Percentiles rank a stretch among this genome's conserved stretches.
Evolutionary conservation across 2,888 invertebrate genomes (phyloP).

Genomic region (Xanthorhoe designata): DNA sequence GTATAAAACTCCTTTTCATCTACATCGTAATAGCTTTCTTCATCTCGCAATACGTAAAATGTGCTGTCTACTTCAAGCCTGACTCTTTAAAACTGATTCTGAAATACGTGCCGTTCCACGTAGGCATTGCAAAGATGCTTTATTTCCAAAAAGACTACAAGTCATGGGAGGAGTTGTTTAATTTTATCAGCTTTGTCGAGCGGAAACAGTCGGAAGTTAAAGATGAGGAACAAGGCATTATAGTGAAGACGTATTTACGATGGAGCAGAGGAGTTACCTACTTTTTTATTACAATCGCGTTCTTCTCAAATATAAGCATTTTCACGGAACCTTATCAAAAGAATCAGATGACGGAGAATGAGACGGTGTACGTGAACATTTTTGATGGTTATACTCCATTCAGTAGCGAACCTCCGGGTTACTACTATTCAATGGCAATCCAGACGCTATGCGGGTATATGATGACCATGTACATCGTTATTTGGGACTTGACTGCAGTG

Average conservation of each 20-base stretch:
- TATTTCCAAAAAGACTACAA: slow-evolving; percentile 57
- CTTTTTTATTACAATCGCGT: slow-evolving; percentile 61
- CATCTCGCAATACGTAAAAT: slow-evolving; percentile 64
- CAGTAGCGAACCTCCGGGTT: slow-evolving; percentile 60
- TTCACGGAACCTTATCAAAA: slow-evolving; percentile 66
- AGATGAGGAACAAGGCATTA: slow-evolving; percentile 42
- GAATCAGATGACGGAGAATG: slow-evolving; percentile 56
- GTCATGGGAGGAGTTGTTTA: slow-evolving; percentile 60
- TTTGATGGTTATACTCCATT: slow-evolving; percentile 68
- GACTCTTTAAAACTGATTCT: slow-evolving; percentile 59
- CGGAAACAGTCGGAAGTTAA: slow-evolving; percentile 49
- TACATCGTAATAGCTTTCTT: slow-evolving; percentile 59
- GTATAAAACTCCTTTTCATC: slow-evolving; percentile 55
- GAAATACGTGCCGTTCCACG: slow-evolving; percentile 68
- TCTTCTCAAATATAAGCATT: slow-evolving; percentile 61
- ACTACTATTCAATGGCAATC: slow-evolving; percentile 61
- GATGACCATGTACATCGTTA: slow-evolving; percentile 61
- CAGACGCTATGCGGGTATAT: slow-evolving; percentile 62
- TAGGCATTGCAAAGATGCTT: slow-evolving; percentile 63
- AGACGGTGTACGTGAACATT: slow-evolving; percentile 59
- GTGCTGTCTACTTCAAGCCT: slow-evolving; percentile 49
- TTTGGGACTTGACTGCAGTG: slow-evolving; percentile 67
- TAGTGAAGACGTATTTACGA: slow-evolving; percentile 56
- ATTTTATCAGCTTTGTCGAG: slow-evolving; percentile 60
- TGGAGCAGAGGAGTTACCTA: slow-evolving; percentile 60